Evolutionary conservation across 1,140 invertebrate species (phyloP).

Genomic region (Drosophila subobscura): DNA sequence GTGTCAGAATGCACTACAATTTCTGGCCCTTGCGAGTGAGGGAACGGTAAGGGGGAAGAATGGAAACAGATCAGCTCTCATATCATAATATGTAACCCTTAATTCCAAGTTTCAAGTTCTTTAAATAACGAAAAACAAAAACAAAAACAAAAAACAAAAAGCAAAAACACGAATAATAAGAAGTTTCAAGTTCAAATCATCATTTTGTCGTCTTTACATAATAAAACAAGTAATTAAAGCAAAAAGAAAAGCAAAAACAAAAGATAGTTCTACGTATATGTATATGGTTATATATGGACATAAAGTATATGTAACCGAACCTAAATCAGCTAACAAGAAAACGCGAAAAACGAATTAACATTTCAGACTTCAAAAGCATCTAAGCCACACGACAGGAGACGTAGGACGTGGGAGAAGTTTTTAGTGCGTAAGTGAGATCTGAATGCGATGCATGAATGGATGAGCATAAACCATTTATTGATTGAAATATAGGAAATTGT

Average conservation of each 20-base stretch:
- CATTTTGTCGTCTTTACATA: conserved; percentile 76
- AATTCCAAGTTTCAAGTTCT: conserved; percentile 49
- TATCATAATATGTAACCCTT: conserved; percentile 44
- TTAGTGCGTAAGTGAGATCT: conserved; percentile 25
- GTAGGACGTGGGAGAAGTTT: conserved; percentile 36
- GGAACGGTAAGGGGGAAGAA: too few species aligned
- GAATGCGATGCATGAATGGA: conserved; percentile 27
- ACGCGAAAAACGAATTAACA: conserved; percentile 63
- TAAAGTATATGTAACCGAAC: conserved; percentile 31
- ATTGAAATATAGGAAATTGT: conserved; percentile 66
- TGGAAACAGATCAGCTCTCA: conserved; percentile 24
- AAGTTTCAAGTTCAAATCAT: conserved; percentile 73
- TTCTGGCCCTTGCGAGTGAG: too few species aligned
- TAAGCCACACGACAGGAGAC: conserved; percentile 14
- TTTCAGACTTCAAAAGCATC: conserved; percentile 77
- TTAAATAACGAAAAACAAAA: conserved; percentile 29
- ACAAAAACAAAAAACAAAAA: conserved; percentile 8
- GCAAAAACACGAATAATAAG: conserved; percentile 12
- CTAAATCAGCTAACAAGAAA: conserved; percentile 37
- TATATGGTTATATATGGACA: conserved; percentile 30
- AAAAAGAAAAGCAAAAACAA: conserved; percentile 21
- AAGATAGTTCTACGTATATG: conserved; percentile 51
- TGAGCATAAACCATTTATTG: conserved; percentile 16
- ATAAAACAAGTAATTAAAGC: conserved; percentile 14
- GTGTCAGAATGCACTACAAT: too few species aligned